Evolutionary conservation across 2,113 vertebrate genomes (phyloP), one percentile per base, ranked within the genome.

Genomic region (Todiramphus chloris): DNA sequence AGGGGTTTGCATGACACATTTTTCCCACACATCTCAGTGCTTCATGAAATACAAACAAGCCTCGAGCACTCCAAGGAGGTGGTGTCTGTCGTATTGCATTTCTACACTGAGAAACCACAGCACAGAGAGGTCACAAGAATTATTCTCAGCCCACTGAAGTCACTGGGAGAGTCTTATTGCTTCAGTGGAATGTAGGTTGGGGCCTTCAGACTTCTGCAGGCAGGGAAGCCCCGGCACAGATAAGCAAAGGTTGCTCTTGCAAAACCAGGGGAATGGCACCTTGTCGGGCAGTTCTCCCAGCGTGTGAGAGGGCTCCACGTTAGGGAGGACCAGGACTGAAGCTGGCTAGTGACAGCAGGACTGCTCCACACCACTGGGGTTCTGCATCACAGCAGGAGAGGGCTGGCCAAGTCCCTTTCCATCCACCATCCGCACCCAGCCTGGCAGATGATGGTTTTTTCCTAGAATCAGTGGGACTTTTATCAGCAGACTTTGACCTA

Each of bases 281-380:
- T 20, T 5, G 1, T 4, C 5, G 11, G 70, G 41, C 33, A 75
- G 51, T 43, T 55, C 14, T 68, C n/a, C 39, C 2, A 1, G 21
- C 3, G 12, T 7, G 31, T 0, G 3, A 78, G 55, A 77, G 53
- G 23, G 27, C 43, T 37, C 46, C 69, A 18, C 2, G 0, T 58
- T 0, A 66, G 69, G 27, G 43, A 20, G 18, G 33, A 53, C 4
- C 23, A 74, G 81, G 50, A 7, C 2, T 20, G 43, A 30, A 74
- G 24, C 23, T 60, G 46, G 16, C 21, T 35, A 30, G 30, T 18
- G 44, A 15, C 19, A 50, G 60, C 78, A 90, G 78, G 60, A 58
- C 24, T 46, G 7, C 19, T 24, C n/a, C 67, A 27, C 19, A 4
- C 0, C 1, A 30, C 37, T 4, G 10, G 2, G 2, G 0, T 20